Evolutionary conservation across 2,797 vertebrate genomes (phyloP).

Genomic region (Adrianichthys oophorus): DNA sequence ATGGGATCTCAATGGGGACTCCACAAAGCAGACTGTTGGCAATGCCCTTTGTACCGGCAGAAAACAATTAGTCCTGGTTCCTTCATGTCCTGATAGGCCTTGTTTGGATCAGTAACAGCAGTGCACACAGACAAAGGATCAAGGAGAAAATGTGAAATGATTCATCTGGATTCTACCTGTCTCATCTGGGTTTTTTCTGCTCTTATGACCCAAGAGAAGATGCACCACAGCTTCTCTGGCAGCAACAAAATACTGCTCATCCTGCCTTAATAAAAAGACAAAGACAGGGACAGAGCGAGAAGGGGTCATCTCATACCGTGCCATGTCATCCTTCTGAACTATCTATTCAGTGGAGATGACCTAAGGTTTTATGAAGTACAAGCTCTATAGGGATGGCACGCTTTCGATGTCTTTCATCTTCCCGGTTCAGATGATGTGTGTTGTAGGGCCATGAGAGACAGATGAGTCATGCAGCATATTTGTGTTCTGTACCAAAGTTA

Average conservation of each 20-base stretch:
- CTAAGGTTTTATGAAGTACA: conserved; percentile 43
- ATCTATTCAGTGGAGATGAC: conserved; percentile 37
- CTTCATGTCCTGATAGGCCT: conserved; percentile 32
- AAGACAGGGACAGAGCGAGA: conserved; percentile 32
- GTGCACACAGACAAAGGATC: conserved; percentile 7
- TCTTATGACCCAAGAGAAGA: conserved; percentile 33
- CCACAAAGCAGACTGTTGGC: conserved; percentile 48
- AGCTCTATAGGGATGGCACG: conserved; percentile 32
- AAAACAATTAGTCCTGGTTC: conserved; percentile 74
- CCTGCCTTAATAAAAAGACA: conserved; percentile 38
- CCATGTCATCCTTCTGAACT: conserved; percentile 41
- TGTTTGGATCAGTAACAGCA: conserved; percentile 41
- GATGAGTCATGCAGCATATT: conserved; percentile 15
- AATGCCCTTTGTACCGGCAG: conserved; percentile 63
- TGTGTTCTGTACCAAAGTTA: conserved; percentile 28
- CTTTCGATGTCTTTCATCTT: conserved; percentile 34
- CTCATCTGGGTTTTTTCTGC: conserved; percentile 26
- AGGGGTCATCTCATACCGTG: conserved; percentile 39
- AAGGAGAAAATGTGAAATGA: conserved; percentile 18
- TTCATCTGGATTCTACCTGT: conserved; percentile 26
- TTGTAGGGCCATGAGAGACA: conserved; percentile 1
- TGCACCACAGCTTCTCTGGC: conserved; percentile 23
- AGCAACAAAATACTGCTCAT: conserved; percentile 25
- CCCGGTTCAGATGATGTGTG: conserved; percentile 13
- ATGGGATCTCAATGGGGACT: conserved; percentile 65